phyloP scores from a whole-genome alignment of 2,797 vertebrate species.

The Helarctos malayanus region DNA sequence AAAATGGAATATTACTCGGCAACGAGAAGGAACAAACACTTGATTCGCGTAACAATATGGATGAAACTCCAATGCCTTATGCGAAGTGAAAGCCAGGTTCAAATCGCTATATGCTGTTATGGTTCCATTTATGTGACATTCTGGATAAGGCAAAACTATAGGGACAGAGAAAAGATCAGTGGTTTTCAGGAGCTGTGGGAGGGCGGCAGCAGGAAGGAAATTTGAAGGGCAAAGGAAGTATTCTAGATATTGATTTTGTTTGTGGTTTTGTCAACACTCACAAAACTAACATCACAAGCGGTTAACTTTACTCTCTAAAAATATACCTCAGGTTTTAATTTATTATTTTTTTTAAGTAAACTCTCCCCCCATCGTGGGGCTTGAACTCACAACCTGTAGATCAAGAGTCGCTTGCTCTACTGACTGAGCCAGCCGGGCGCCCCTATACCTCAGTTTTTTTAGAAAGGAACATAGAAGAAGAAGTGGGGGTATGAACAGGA shows the following conservation, averaged over 20 bases:
- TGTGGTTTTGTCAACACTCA: constrained; percentile 40
- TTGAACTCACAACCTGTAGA: not conserved
- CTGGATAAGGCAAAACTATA: constrained; percentile 5
- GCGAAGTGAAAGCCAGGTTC: not conserved
- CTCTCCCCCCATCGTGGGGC: not conserved
- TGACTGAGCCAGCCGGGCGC: not conserved
- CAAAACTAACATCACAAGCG: constrained; percentile 10
- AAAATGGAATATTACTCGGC: constrained; percentile 39
- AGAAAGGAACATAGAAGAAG: constrained; percentile 19
- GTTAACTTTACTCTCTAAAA: constrained; percentile 48
- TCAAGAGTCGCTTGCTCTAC: not conserved
- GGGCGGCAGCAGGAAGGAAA: not conserved
- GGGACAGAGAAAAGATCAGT: constrained; percentile 30
- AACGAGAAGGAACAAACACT: constrained; percentile 38
- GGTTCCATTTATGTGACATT: constrained; percentile 17
- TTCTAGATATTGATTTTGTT: constrained; percentile 60
- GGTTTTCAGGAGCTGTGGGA: not conserved
- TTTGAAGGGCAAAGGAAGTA: not conserved
- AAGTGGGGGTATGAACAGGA: not conserved
- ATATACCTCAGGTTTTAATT: not conserved
- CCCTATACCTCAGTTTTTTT: constrained; percentile 16
- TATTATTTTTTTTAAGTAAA: not conserved
- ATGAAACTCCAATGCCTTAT: constrained; percentile 52
- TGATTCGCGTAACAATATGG: not conserved
- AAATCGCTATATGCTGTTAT: not conserved